A percentile compares a stretch with the other conserved stretches of the same genome.
Conservation (phyloP, 1,140 invertebrate genomes). For the Polypedilum pembai region DNA sequence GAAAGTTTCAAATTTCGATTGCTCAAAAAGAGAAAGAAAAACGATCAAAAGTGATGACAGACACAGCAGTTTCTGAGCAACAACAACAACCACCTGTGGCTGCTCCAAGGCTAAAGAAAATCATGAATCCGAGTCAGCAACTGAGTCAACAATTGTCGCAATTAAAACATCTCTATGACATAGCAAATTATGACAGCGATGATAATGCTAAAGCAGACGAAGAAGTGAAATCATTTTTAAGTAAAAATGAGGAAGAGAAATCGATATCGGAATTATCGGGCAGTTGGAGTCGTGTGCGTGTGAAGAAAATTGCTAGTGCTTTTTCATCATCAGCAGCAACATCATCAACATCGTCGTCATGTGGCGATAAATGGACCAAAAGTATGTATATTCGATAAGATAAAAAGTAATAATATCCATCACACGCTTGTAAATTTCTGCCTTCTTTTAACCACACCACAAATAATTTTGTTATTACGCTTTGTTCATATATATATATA, state of each 20-base stretch:
- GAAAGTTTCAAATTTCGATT: constrained; percentile 22
- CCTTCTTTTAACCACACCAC: background rate
- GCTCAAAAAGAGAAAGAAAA: background rate
- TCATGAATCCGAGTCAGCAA: constrained; percentile 36
- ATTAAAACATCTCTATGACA: constrained; percentile 38
- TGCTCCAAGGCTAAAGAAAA: constrained; percentile 37
- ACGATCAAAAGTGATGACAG: background rate
- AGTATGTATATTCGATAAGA: constrained; percentile 8
- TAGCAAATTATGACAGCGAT: constrained; percentile 31
- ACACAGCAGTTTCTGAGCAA: background rate
- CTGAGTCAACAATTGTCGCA: constrained; percentile 41
- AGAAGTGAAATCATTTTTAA: constrained; percentile 39
- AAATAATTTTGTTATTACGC: constrained; percentile 4
- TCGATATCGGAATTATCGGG: constrained; percentile 36
- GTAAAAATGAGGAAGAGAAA: constrained; percentile 32
- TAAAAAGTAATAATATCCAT: constrained; percentile 13
- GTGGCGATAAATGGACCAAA: constrained; percentile 4
- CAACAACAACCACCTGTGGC: constrained; percentile 34
- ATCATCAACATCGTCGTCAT: background rate
- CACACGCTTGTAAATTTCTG: constrained; percentile 11
- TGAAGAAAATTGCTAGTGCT: constrained; percentile 36
- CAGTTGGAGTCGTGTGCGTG: constrained; percentile 43
- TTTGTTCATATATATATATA: background rate
- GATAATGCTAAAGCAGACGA: constrained; percentile 40
- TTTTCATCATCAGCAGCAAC: background rate